Percentiles rank a stretch among this genome's conserved stretches.
These are phyloP conservation scores for Volucella inflata DNA, from an alignment of 2,888 invertebrate genomes.

Conservation along the genomic window DNA sequence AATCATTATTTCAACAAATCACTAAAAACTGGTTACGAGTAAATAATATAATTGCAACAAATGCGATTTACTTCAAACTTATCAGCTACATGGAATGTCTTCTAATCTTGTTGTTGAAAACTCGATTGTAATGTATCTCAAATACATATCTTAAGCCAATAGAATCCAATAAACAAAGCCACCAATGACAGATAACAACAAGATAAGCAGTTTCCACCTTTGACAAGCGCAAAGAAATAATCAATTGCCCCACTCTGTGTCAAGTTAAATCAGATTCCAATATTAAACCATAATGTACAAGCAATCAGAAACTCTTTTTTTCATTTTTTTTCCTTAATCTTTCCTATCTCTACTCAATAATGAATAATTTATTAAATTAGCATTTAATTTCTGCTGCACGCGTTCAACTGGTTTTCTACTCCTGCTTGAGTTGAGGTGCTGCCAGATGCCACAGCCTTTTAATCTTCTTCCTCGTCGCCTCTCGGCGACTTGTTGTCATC, in stretches of 20 bases:
- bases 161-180: slow-evolving; percentile 56
- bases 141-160: slow-evolving; percentile 38
- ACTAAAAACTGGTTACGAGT: too few species aligned
- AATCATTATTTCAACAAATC: too few species aligned
- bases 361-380: slow-evolving; percentile 75
- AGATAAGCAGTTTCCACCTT: slow-evolving; percentile 40
- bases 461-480: slow-evolving; percentile 55
- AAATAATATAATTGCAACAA: too few species aligned
- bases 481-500: slow-evolving; percentile 59
- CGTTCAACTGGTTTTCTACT: slow-evolving; percentile 73
- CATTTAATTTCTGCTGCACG: slow-evolving; percentile 75
- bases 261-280: slow-evolving; percentile 48
- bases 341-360: slow-evolving; percentile 58
- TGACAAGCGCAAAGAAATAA: slow-evolving; percentile 55
- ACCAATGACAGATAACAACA: slow-evolving; percentile 58
- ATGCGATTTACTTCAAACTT: too few species aligned
- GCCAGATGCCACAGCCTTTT: slow-evolving; percentile 51
- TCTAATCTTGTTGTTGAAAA: too few species aligned
- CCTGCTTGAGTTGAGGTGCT: slow-evolving; percentile 44
- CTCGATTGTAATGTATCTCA: not conserved
- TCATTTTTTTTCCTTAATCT: slow-evolving; percentile 28
- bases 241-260: slow-evolving; percentile 47
- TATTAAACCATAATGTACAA: slow-evolving; percentile 67
- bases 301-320: slow-evolving; percentile 61
- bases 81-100: too few species aligned